A percentile compares a stretch with the other conserved stretches of the same genome.
These are phyloP conservation scores for Torymus auratus DNA, from an alignment of 2,888 invertebrate genomes.

Conservation along the genomic window DNA sequence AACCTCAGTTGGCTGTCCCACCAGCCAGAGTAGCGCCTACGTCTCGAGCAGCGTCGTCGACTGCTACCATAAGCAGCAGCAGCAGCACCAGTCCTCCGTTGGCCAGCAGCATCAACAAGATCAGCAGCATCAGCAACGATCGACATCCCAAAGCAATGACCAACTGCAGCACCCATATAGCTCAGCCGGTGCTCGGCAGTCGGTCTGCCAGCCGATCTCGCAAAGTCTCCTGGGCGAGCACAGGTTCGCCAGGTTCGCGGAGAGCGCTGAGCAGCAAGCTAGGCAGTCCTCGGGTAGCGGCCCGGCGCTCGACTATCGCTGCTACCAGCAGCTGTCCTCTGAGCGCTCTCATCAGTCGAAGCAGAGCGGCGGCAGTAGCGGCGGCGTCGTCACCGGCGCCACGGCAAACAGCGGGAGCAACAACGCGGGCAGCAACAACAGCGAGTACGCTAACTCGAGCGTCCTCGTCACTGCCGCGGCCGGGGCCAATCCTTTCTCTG, in stretches of 20 bases:
- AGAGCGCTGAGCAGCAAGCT: slow-evolving; percentile 16
- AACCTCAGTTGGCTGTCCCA: slow-evolving; percentile 60
- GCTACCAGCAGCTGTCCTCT: slow-evolving; percentile 56
- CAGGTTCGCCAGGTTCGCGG: slow-evolving; percentile 58
- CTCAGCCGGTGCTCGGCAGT: background rate
- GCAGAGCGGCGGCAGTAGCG: slow-evolving; percentile 52
- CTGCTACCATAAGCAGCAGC: slow-evolving; percentile 76
- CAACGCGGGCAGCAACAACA: slow-evolving; percentile 53
- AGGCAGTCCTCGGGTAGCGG: slow-evolving; percentile 13
- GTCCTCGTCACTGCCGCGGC: slow-evolving; percentile 60
- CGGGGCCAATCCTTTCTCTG: slow-evolving; percentile 74
- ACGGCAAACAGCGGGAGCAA: slow-evolving; percentile 57
- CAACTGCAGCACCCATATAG: slow-evolving; percentile 66
- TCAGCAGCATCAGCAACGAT: slow-evolving; percentile 42
- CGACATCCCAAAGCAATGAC: slow-evolving; percentile 38
- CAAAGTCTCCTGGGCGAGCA: slow-evolving; percentile 55
- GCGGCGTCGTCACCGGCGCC: slow-evolving; percentile 39
- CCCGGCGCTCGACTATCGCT: slow-evolving; percentile 6
- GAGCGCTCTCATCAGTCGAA: slow-evolving; percentile 61
- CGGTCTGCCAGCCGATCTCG: slow-evolving; percentile 61
- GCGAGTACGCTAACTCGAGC: slow-evolving; percentile 67
- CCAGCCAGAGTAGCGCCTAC: slow-evolving; percentile 64
- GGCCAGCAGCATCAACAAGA: slow-evolving; percentile 34
- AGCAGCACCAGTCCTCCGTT: slow-evolving; percentile 49
- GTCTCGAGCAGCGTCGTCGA: slow-evolving; percentile 72